Conservation (phyloP, 1,140 invertebrate species). For the Bombus superbus region DNA sequence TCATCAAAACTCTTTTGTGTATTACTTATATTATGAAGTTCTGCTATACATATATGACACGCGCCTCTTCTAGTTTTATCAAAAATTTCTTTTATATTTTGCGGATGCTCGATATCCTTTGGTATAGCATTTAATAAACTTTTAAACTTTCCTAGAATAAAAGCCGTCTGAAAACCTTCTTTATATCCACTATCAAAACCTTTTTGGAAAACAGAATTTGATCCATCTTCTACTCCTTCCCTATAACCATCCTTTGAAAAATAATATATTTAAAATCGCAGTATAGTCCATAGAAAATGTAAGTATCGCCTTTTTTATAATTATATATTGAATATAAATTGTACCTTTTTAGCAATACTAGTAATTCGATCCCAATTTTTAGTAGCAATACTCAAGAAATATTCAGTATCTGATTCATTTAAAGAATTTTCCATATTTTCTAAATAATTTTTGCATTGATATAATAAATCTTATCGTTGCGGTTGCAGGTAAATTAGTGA, state of each 20-base stretch:
- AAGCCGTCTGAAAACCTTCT: constrained; percentile 82
- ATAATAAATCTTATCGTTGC: not conserved
- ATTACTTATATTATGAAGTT: constrained; percentile 35
- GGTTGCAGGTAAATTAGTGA: not conserved
- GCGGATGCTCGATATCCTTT: constrained; percentile 65
- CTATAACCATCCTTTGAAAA: constrained; percentile 79
- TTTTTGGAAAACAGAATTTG: constrained; percentile 82
- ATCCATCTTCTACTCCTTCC: constrained; percentile 84
- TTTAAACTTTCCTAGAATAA: constrained; percentile 82
- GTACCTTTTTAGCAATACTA: constrained; percentile 74
- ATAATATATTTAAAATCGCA: constrained; percentile 8
- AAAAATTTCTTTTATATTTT: constrained; percentile 69
- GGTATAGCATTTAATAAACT: constrained; percentile 63
- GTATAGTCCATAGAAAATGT: constrained; percentile 44
- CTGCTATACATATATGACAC: constrained; percentile 73
- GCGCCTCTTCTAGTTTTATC: constrained; percentile 71
- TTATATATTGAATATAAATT: not conserved
- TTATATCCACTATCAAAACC: constrained; percentile 84
- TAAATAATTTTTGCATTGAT: not conserved
- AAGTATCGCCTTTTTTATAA: not conserved
- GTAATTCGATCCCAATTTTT: constrained; percentile 75
- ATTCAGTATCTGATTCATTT: constrained; percentile 54
- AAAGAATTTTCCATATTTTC: constrained; percentile 36
- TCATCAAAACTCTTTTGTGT: constrained; percentile 57
- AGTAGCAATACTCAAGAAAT: constrained; percentile 70